Conservation (phyloP, 2,797 vertebrate species). For the Anomalospiza imberbis region DNA sequence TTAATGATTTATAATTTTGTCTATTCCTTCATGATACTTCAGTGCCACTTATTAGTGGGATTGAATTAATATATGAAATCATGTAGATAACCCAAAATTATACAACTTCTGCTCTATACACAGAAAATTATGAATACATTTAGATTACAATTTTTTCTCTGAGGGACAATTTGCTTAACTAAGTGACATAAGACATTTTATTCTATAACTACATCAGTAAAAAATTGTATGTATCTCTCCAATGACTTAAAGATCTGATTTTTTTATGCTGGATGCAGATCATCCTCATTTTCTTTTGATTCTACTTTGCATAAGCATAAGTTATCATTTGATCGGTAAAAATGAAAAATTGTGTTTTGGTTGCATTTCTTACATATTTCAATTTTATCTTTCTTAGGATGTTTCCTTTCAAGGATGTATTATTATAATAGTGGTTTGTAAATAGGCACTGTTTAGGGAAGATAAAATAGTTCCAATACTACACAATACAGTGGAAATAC, state of each 20-base stretch:
- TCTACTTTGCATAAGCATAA: not conserved
- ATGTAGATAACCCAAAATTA: not conserved
- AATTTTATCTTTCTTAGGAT: not conserved
- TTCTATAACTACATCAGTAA: not conserved
- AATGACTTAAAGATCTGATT: not conserved
- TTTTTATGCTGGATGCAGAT: not conserved
- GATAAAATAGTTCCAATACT: not conserved
- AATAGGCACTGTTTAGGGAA: not conserved
- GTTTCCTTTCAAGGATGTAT: not conserved
- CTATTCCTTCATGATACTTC: not conserved
- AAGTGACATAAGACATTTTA: not conserved
- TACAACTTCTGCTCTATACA: not conserved
- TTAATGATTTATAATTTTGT: not conserved
- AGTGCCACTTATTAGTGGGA: not conserved
- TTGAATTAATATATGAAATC: not conserved
- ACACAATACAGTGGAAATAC: not conserved
- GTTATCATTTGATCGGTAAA: not conserved
- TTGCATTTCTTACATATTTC: not conserved
- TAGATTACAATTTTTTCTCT: not conserved
- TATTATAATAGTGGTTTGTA: not conserved
- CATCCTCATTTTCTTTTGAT: not conserved
- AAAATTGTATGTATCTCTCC: not conserved
- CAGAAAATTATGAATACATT: not conserved
- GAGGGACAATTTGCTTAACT: not conserved
- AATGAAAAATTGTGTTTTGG: not conserved